Percentiles rank a stretch among this genome's conserved stretches.
These are phyloP conservation scores for Drosophila paramelanica DNA, from an alignment of 2,888 invertebrate genomes.

Conservation along the genomic window DNA sequence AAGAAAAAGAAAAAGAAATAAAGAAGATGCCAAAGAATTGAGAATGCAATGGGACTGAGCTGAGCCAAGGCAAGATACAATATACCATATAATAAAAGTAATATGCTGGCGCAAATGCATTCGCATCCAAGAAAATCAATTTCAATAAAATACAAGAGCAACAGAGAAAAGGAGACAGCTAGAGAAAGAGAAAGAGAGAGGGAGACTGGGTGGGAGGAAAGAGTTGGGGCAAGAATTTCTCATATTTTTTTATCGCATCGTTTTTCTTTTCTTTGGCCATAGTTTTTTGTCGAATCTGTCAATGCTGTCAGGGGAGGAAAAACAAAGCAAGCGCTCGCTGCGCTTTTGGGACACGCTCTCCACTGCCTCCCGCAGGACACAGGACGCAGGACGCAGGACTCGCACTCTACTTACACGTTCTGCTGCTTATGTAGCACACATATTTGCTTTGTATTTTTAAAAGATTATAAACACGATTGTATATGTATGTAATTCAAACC, in stretches of 20 bases:
- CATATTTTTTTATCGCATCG: slow-evolving; percentile 53
- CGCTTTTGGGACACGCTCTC: slow-evolving; percentile 63
- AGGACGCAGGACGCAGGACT: slow-evolving; percentile 7
- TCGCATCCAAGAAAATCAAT: slow-evolving; percentile 77
- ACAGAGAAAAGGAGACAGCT: slow-evolving; percentile 9
- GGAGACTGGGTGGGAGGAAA: background rate
- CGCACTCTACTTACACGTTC: slow-evolving; percentile 24
- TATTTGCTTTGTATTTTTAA: slow-evolving; percentile 79
- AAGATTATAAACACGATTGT: slow-evolving; percentile 69
- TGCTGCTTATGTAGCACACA: slow-evolving; percentile 45
- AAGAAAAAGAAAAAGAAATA: slow-evolving; percentile 4
- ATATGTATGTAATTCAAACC: slow-evolving; percentile 45
- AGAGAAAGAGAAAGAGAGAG: background rate
- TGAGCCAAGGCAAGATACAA: slow-evolving; percentile 41
- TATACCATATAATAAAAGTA: slow-evolving; percentile 76
- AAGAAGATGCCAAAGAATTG: slow-evolving; percentile 37
- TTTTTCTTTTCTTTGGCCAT: slow-evolving; percentile 52
- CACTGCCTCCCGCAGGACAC: background rate
- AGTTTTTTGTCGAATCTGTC: slow-evolving; percentile 81
- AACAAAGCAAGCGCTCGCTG: slow-evolving; percentile 65
- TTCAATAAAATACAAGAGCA: slow-evolving; percentile 76
- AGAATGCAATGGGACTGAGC: slow-evolving; percentile 45
- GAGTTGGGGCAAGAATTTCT: slow-evolving; percentile 34
- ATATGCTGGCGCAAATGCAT: slow-evolving; percentile 80
- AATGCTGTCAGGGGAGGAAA: slow-evolving; percentile 73